A percentile compares a stretch with the other conserved stretches of the same genome.
phyloP scores from a whole-genome alignment of 1,140 invertebrate species.

The Plodia interpunctella region DNA sequence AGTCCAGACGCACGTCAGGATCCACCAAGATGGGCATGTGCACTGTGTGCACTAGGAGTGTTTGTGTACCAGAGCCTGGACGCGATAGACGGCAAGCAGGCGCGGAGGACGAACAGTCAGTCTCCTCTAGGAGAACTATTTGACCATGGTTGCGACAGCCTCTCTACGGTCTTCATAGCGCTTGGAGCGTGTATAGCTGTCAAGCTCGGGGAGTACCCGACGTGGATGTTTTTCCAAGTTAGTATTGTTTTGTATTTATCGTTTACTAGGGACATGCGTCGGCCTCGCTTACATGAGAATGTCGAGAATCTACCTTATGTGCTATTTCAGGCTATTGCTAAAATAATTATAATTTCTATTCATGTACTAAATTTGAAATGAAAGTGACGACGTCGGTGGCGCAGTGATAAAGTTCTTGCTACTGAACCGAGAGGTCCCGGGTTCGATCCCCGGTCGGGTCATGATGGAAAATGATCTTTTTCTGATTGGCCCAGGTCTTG shows the following conservation, averaged over 20 bases:
- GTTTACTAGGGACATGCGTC: no score
- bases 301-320: no score
- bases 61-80: slow-evolving; percentile 99
- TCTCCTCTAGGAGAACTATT: slow-evolving; percentile 98
- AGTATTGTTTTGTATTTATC: slow-evolving; percentile 25
- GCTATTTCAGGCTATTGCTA: no score
- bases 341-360: no score
- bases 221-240: slow-evolving; percentile 95
- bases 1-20: slow-evolving; percentile 82
- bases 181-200: slow-evolving; percentile 95
- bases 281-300: no score
- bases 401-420: no score
- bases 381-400: no score
- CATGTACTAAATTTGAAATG: no score
- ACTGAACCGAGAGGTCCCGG: no score
- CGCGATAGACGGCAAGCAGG: slow-evolving; percentile 99
- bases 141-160: slow-evolving; percentile 99
- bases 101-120: slow-evolving; percentile 93
- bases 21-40: slow-evolving; percentile 94
- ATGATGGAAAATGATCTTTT: no score
- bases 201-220: slow-evolving; percentile 92
- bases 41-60: slow-evolving; percentile 93
- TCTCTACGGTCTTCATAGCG: slow-evolving; percentile 97
- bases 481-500: no score
- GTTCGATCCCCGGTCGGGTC: no score